phyloP scores from a whole-genome alignment of 2,888 invertebrate species.

The Lydus trimaculatus region DNA sequence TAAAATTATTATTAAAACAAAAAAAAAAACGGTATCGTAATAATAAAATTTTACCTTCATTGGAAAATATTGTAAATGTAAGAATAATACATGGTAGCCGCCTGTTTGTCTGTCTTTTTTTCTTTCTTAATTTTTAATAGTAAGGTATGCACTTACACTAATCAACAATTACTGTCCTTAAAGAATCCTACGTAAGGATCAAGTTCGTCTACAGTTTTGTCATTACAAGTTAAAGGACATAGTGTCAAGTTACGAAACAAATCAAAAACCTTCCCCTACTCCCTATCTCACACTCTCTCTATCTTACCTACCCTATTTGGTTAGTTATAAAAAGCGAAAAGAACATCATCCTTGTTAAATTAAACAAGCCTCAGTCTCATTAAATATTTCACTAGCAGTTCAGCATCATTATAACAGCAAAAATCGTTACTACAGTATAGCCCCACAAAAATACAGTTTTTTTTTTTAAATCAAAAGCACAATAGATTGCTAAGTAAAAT shows the following conservation, averaged over 20 bases:
- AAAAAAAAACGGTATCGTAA: not conserved
- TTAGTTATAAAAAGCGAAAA: not conserved
- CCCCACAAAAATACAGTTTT: too few species aligned
- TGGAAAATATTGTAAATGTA: not conserved
- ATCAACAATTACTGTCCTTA: conserved; percentile 18
- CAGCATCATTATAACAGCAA: not conserved
- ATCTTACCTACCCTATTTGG: not conserved
- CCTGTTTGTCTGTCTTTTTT: not conserved
- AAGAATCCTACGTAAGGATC: conserved; percentile 28
- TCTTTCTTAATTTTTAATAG: not conserved
- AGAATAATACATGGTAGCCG: not conserved
- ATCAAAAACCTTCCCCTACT: conserved; percentile 21
- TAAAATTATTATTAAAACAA: not conserved
- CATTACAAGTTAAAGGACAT: conserved; percentile 18
- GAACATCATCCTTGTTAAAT: not conserved
- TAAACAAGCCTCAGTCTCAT: not conserved
- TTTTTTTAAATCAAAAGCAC: too few species aligned
- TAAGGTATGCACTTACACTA: not conserved
- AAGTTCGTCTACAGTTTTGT: conserved; percentile 23
- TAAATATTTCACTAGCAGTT: not conserved
- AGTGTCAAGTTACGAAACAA: conserved; percentile 32
- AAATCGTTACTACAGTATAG: not conserved
- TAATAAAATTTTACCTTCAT: not conserved
- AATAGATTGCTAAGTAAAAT: not conserved
- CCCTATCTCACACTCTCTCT: not conserved